Percentiles rank a stretch among this genome's conserved stretches.
phyloP scores from a whole-genome alignment of 1,140 invertebrate genomes.

The Myzus persicae region DNA sequence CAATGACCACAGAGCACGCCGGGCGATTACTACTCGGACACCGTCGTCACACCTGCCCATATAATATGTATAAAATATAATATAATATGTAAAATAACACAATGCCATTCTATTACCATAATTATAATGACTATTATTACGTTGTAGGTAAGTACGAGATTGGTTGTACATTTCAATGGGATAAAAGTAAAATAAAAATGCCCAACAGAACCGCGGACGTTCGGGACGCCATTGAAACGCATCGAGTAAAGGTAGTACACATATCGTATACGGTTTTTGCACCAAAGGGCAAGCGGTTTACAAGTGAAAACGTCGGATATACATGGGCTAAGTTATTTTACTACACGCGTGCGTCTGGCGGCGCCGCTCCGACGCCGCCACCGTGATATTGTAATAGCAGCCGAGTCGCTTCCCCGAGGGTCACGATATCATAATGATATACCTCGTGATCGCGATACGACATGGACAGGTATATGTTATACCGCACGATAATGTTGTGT shows the following conservation, averaged over 20 bases:
- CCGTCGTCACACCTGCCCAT: too few relatives aligned
- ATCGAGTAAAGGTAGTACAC: background rate
- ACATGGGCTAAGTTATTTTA: background rate
- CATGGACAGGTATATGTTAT: too few relatives aligned
- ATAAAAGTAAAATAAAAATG: conserved; percentile 19
- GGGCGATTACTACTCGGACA: too few relatives aligned
- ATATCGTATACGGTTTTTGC: background rate
- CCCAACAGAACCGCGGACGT: background rate
- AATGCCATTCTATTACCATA: background rate
- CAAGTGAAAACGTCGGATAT: background rate
- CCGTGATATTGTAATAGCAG: background rate
- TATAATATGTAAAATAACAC: background rate
- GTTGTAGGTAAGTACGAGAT: conserved; percentile 9
- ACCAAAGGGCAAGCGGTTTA: conserved; percentile 5
- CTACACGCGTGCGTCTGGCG: too few relatives aligned
- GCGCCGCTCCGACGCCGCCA: too few relatives aligned
- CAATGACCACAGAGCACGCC: too few relatives aligned
- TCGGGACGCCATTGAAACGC: background rate
- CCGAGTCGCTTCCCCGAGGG: background rate
- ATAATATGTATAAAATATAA: too few relatives aligned
- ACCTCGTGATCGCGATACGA: background rate
- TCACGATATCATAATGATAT: background rate
- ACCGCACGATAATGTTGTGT: background rate
- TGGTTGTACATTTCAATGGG: conserved; percentile 8
- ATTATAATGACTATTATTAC: conserved; percentile 12